Percentiles rank a stretch among this genome's conserved stretches.
These are phyloP conservation scores for Nomada ferruginata DNA, from an alignment of 2,888 invertebrate species.

Conservation along the genomic window DNA sequence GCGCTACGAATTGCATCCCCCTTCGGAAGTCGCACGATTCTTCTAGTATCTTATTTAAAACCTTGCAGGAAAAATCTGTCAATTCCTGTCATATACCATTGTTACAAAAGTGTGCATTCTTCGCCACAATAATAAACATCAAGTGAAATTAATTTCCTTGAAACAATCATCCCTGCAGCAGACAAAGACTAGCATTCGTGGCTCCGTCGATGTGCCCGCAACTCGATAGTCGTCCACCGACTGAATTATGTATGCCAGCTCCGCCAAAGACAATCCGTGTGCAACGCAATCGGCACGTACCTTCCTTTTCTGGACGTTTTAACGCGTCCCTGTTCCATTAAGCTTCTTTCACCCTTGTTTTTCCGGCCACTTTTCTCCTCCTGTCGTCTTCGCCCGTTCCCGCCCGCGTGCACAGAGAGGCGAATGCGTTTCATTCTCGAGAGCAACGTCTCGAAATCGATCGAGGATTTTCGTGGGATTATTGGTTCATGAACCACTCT, in stretches of 20 bases:
- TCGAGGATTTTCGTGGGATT: constrained; percentile 68
- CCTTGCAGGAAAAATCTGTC: no score
- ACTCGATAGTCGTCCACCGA: constrained; percentile 35
- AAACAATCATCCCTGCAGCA: neutral
- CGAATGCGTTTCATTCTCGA: constrained; percentile 54
- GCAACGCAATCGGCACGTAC: constrained; percentile 29
- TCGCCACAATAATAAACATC: no score
- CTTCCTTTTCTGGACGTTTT: constrained; percentile 1
- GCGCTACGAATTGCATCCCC: no score
- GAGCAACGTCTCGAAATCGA: constrained; percentile 44
- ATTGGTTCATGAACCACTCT: constrained; percentile 61
- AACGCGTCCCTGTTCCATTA: constrained; percentile 50
- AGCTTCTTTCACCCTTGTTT: constrained; percentile 38
- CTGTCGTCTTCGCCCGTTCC: constrained; percentile 3
- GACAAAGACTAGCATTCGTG: neutral
- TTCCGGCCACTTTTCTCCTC: constrained; percentile 17
- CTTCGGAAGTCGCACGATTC: no score
- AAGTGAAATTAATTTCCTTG: neutral
- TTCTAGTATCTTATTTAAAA: no score
- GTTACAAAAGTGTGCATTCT: no score
- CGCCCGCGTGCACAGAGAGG: neutral
- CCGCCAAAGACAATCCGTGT: neutral
- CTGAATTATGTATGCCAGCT: constrained; percentile 42
- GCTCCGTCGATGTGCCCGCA: constrained; percentile 3
- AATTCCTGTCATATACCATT: no score